Conservation (phyloP, 2,888 invertebrate species). For the Limnephilus lunatus region DNA sequence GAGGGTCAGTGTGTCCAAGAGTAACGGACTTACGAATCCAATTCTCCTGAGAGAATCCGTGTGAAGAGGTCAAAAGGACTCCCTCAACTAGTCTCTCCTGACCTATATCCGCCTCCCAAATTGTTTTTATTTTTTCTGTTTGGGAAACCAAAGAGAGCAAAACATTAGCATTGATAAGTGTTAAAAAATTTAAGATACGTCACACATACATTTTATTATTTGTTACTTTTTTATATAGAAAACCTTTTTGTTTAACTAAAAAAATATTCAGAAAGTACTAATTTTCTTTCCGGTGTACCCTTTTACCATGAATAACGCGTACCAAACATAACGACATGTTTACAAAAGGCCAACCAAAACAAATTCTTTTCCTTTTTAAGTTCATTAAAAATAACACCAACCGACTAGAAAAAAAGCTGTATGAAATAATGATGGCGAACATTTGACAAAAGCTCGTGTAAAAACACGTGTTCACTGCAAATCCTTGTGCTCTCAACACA, state of each 20-base stretch:
- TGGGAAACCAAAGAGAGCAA: no score
- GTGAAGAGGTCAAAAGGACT: no score
- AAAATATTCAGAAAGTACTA: background rate
- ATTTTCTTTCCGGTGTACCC: background rate
- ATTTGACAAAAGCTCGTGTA: background rate
- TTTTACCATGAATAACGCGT: background rate
- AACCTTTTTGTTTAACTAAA: background rate
- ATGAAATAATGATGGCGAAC: background rate
- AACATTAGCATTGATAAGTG: no score
- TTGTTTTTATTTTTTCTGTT: no score
- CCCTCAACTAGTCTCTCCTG: no score
- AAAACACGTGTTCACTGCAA: conserved; percentile 4
- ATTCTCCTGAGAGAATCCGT: no score
- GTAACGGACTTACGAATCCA: no score
- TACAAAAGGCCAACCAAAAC: background rate
- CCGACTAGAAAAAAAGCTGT: background rate
- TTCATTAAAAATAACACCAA: background rate
- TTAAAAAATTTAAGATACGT: no score
- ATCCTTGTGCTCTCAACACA: background rate
- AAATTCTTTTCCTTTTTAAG: background rate
- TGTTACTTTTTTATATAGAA: background rate
- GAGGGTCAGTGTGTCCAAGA: no score
- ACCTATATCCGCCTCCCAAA: no score
- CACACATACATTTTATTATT: no score
- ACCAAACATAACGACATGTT: background rate